These are phyloP conservation scores for Chloroclysta siterata DNA, from an alignment of 2,888 invertebrate genomes.

Conservation along the genomic window DNA sequence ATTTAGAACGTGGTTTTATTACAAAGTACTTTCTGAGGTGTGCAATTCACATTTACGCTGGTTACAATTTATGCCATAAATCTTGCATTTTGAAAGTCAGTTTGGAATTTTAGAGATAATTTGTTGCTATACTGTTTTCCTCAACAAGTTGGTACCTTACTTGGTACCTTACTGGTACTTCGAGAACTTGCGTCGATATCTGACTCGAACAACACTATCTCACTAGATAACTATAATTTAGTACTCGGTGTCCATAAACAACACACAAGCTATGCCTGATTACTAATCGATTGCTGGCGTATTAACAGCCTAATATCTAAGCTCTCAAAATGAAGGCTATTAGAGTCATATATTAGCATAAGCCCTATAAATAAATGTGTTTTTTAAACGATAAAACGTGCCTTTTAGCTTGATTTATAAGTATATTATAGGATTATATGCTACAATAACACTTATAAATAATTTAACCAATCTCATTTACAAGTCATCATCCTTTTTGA, in stretches of 20 bases:
- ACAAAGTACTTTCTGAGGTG: not conserved
- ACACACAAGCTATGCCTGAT: slow-evolving; percentile 15
- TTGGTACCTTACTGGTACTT: no score
- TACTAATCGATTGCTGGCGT: slow-evolving; percentile 20
- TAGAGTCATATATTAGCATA: slow-evolving; percentile 10
- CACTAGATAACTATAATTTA: slow-evolving; percentile 21
- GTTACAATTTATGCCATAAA: not conserved
- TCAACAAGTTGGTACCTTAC: not conserved
- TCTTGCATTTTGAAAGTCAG: slow-evolving; percentile 5
- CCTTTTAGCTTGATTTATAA: not conserved
- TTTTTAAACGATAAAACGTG: not conserved
- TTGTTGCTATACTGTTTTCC: slow-evolving; percentile 3
- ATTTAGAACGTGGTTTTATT: not conserved
- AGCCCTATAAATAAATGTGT: slow-evolving; percentile 6
- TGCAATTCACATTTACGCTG: not conserved
- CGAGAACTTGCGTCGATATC: slow-evolving; percentile 1
- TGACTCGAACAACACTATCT: slow-evolving; percentile 5
- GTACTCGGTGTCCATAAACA: slow-evolving; percentile 13
- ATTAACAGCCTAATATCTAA: slow-evolving; percentile 19
- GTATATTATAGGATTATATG: no score
- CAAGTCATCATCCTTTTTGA: no score
- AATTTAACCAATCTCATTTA: no score
- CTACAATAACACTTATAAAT: no score
- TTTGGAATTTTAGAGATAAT: slow-evolving; percentile 6
- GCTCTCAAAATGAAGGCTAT: slow-evolving; percentile 16